Evolutionary conservation across 1,140 invertebrate genomes (phyloP), one percentile per base, ranked within the genome.

Genomic region (Hyphantria cunea): DNA sequence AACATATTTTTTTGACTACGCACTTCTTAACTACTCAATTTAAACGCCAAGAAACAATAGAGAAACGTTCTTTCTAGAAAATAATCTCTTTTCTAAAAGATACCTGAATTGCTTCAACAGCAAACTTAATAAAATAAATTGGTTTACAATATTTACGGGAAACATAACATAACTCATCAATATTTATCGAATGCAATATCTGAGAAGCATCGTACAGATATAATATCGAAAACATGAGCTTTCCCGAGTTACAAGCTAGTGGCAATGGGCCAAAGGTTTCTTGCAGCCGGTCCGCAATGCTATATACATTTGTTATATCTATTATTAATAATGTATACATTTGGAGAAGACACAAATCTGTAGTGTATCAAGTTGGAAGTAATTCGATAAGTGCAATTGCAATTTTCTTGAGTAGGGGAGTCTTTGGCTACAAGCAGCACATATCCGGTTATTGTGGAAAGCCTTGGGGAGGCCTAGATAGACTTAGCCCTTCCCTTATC

Each of bases 231-330:
- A 68, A 62, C 65, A 62, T 54, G 56, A 58, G 45, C 11, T 45
- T 5, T 11, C 41, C 31, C 47, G 47, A 54, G 49, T 25, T 70
- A 70, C 67, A 70, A 41, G 67, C 51, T 31, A 48, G 63, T 70
- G 67, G 67, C 67, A 70, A 58, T 52, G 52, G 44, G 62, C 67
- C 67, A 70, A 66, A 66, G 63, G 52, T 42, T 41, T n/a, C 41
- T 47, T 32, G n/a, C 61, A 67, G 61, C 52, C 68, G 62, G 17
- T 49, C 15, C 37, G 10, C 14, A 56, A 9, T 58, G 13, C 41
- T 49, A 64, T 58, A 52, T 44, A 25, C 17, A 25, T 59, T 51
- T 56, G 56, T 65, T 65, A 58, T 58, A 58, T 48, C 55, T 48
- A 49, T 58, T 58, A 58, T 48, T 48, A 58, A 58, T 58, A 58